Base-by-base conservation (phyloP, 2,888 invertebrate species). In the Brenthis daphne region DNA sequence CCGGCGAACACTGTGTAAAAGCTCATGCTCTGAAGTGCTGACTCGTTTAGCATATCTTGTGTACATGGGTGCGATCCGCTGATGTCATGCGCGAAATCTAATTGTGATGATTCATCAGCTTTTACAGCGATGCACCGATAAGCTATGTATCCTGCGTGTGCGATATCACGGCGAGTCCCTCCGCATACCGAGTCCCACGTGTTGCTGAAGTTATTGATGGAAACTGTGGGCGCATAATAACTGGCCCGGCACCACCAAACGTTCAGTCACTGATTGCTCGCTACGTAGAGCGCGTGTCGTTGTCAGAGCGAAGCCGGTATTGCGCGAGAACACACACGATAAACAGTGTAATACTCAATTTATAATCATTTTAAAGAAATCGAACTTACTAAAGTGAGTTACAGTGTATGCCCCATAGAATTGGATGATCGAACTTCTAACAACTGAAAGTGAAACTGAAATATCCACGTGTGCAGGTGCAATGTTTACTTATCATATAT, bases 141-240 rank as follows among this genome's bases (percentile, higher is more conserved):
- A 89, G 85, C 82, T 77, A 76, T 77, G 79, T 82, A 80, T 82
- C 80, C 81, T 83, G 83, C 84, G 82, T 83, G 84, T 82, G 84
- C 83, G 84, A 85, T 87, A 87, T 80, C 83, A 80, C 79, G 76
- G 72, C 75, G 75, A 70, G 76, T 76, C 77, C 79, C 76, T 77
- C 75, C 77, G 76, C 80, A 81, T 79, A 81, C 81, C 78, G 76
- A 80, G 85, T 85, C 87, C 90, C 92, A 92, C 91, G 92, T 92
- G 91, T 85, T 85, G 77, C 84, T 83, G 82, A 83, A 87, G 84
- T 85, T 89, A 87, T 89, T 86, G 89, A 87, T 84, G 88, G 85
- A 84, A 83, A 82, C 86, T 81, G 89, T 90, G 89, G 89, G 88
- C 89, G 91, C 91, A 91, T 91, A 88, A 91, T 91, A 92, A 92